Evolutionary conservation across 2,888 invertebrate genomes (phyloP), one percentile per base, ranked within the genome.

Genomic region (Eupsilia transversa): DNA sequence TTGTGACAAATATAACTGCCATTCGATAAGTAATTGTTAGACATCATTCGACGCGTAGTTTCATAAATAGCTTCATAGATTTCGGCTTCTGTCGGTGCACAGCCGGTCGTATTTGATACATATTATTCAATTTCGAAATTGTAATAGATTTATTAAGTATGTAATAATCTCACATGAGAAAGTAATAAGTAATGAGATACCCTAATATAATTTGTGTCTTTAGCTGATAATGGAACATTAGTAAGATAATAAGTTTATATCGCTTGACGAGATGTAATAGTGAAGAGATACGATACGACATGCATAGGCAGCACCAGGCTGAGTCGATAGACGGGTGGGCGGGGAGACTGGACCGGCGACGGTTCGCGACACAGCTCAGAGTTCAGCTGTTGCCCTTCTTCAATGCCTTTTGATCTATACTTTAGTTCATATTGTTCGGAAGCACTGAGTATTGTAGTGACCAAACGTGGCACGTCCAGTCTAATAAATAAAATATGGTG

Each of bases 121-220:
- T 95, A 94, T 94, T 96, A 95, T 94, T 96, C 95, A 91, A 96
- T 94, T 95, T 94, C 94, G 93, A 95, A 96, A 95, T 94, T 94
- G 95, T 96, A 94, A 96, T 96, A 96, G 95, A 93, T 92, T 95
- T 94, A 94, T 94, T 95, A 95, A 95, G 94, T 94, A 94, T 91
- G 91, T 94, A 94, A 94, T 95, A 95, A 94, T 96, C 95, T 96
- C 95, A 92, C 90, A 93, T 81, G 95, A 95, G 94, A 95, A 92
- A 92, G 87, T 95, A 94, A 94, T 94, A 93, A 94, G 86, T 95
- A 95, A 94, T 92, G 92, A 92, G 91, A 92, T 94, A 95, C 94
- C 92, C 87, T 95, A 95, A 95, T 94, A 96, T 96, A 96, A 96
- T 96, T 96, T 96, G 96, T 96, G 96, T 96, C 94, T 95, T 86